A percentile compares a stretch with the other conserved stretches of the same genome.
phyloP scores from a whole-genome alignment of 2,797 vertebrate genomes.

The Sebastes trivittatus region DNA sequence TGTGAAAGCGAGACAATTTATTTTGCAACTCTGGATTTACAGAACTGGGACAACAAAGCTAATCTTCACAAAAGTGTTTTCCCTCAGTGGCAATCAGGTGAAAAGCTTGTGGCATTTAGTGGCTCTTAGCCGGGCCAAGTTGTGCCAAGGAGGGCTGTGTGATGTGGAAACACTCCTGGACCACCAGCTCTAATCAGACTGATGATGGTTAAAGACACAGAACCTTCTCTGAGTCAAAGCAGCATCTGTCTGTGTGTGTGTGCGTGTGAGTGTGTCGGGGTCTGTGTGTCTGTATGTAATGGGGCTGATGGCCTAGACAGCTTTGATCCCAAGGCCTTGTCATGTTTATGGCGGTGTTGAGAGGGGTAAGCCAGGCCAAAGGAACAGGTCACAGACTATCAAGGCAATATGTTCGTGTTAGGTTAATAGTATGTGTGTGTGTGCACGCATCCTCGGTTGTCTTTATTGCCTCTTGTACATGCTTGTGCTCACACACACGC shows the following conservation, averaged over 20 bases:
- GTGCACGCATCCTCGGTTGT: slow-evolving; percentile 6
- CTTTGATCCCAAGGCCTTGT: slow-evolving; percentile 84
- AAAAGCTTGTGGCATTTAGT: slow-evolving; percentile 34
- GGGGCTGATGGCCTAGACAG: slow-evolving; percentile 58
- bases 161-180: slow-evolving; percentile 53
- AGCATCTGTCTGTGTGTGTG: slow-evolving; percentile 29
- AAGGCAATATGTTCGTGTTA: slow-evolving; percentile 61
- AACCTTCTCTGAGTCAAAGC: slow-evolving; percentile 53
- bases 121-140: slow-evolving; percentile 20
- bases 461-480: slow-evolving; percentile 48
- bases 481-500: slow-evolving; percentile 34
- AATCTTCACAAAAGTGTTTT: slow-evolving; percentile 34
- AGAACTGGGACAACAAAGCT: slow-evolving; percentile 17
- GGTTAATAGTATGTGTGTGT: slow-evolving; percentile 34
- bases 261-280: background rate
- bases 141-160: slow-evolving; percentile 32
- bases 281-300: slow-evolving; percentile 23
- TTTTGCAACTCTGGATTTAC: background rate
- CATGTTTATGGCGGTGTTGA: slow-evolving; percentile 86
- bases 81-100: slow-evolving; percentile 31
- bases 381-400: slow-evolving; percentile 73
- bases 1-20: background rate
- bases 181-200: slow-evolving; percentile 54
- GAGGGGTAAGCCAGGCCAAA: slow-evolving; percentile 82
- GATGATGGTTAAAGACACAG: slow-evolving; percentile 61